Evolutionary conservation across 2,797 vertebrate species (phyloP).

Genomic region (Artibeus jamaicensis): DNA sequence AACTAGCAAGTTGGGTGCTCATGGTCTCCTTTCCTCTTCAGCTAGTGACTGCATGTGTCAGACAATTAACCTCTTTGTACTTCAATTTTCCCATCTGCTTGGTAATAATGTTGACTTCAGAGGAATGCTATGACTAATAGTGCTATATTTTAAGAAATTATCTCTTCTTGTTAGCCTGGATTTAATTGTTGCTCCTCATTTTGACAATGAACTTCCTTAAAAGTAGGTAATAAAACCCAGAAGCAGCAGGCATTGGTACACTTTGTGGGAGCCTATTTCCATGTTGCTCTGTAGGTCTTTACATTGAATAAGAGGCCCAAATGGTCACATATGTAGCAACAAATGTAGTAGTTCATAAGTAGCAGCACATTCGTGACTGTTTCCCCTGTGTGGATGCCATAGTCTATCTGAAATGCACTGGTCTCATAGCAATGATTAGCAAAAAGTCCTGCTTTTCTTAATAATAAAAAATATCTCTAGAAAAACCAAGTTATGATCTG

Average conservation of each 20-base stretch:
- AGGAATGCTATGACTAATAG: not conserved
- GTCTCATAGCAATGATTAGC: not conserved
- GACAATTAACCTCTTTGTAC: slow-evolving; percentile 9
- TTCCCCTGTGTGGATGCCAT: not conserved
- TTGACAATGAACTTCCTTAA: not conserved
- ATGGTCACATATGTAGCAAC: not conserved
- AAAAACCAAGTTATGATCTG: not conserved
- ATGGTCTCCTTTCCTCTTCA: not conserved
- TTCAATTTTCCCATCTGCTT: not conserved
- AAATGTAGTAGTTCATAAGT: not conserved
- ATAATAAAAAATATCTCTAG: not conserved
- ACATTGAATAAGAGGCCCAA: not conserved
- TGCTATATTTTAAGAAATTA: not conserved
- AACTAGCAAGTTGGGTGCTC: not conserved
- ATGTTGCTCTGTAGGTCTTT: not conserved
- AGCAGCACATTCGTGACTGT: not conserved
- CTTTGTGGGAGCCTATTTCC: not conserved
- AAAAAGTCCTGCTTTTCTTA: not conserved
- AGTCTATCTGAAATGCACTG: not conserved
- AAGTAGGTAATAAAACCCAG: not conserved
- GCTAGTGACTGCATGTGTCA: not conserved
- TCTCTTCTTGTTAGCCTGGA: not conserved
- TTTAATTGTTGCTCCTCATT: not conserved
- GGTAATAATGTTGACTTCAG: not conserved
- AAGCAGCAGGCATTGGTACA: not conserved